A percentile compares a stretch with the other conserved stretches of the same genome.
Evolutionary conservation across 2,113 vertebrate genomes (phyloP).

Genomic region (Lanius collurio): DNA sequence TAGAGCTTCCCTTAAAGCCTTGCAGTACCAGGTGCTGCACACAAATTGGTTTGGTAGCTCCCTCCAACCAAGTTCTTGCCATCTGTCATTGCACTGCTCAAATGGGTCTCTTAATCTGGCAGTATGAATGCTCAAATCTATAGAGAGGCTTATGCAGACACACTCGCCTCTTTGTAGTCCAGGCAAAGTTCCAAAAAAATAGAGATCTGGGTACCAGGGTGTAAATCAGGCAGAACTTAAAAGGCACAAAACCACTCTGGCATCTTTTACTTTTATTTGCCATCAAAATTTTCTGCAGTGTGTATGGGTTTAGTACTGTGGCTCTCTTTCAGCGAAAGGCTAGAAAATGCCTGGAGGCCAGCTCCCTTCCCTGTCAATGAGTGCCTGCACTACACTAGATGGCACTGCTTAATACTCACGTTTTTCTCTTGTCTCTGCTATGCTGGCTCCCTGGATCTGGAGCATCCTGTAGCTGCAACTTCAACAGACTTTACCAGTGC

Average conservation of each 20-base stretch:
- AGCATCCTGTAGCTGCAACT: neutral
- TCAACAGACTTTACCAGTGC: neutral
- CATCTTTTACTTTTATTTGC: neutral
- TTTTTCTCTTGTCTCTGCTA: neutral
- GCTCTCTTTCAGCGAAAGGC: neutral
- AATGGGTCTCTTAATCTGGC: slow-evolving; percentile 16
- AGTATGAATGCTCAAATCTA: neutral
- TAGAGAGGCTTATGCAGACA: neutral
- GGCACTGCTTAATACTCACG: slow-evolving; percentile 49
- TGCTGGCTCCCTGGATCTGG: neutral
- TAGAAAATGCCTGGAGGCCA: neutral
- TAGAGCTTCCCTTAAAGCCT: slow-evolving; percentile 12
- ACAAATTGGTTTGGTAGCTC: slow-evolving; percentile 53
- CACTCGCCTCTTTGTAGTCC: neutral
- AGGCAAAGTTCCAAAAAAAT: neutral
- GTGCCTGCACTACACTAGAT: slow-evolving; percentile 40
- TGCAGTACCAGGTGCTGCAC: slow-evolving; percentile 19
- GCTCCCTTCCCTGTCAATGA: neutral
- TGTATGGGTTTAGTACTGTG: neutral
- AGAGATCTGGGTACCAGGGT: neutral
- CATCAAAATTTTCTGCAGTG: neutral
- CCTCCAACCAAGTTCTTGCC: slow-evolving; percentile 50
- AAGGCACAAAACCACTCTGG: neutral
- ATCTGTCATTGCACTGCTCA: slow-evolving; percentile 44
- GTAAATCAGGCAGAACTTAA: neutral